A percentile compares a stretch with the other conserved stretches of the same genome.
Conservation (phyloP, 2,113 vertebrate genomes). For the Nymphicus hollandicus region DNA sequence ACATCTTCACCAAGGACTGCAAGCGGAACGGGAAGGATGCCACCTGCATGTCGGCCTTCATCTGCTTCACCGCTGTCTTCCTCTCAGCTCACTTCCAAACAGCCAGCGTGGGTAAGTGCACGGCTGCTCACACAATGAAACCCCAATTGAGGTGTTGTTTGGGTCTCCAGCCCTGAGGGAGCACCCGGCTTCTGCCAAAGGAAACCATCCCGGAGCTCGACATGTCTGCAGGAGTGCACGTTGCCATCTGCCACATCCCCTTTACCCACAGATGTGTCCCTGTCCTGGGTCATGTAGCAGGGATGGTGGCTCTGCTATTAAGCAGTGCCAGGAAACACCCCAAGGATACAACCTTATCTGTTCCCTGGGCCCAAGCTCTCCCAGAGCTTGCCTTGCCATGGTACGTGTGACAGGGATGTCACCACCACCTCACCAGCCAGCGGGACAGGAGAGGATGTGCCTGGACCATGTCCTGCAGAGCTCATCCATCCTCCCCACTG, state of each 20-base stretch:
- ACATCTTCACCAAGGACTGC: conserved; percentile 96
- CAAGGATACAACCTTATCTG: accelerated
- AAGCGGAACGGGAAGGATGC: conserved; percentile 86
- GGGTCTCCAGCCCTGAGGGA: accelerated
- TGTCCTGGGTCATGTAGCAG: accelerated
- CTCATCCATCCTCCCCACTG: accelerated
- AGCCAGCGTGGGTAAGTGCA: conserved; percentile 79
- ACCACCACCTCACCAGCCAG: not conserved
- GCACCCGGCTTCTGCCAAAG: accelerated
- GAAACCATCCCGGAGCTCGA: not conserved
- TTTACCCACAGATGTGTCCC: not conserved
- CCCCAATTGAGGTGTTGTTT: accelerated
- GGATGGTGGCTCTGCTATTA: accelerated
- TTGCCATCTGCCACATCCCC: not conserved
- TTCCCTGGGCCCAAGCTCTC: not conserved
- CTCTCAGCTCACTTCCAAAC: conserved; percentile 79
- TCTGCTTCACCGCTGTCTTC: conserved; percentile 88
- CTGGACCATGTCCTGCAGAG: accelerated
- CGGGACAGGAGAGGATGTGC: accelerated
- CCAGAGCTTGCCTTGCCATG: accelerated
- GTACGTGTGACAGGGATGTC: accelerated
- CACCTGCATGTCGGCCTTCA: conserved; percentile 88
- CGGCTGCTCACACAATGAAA: accelerated
- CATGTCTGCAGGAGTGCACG: accelerated
- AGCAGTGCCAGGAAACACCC: not conserved